Conservation (phyloP, 2,113 vertebrate species). For the Dasyornis broadbenti region DNA sequence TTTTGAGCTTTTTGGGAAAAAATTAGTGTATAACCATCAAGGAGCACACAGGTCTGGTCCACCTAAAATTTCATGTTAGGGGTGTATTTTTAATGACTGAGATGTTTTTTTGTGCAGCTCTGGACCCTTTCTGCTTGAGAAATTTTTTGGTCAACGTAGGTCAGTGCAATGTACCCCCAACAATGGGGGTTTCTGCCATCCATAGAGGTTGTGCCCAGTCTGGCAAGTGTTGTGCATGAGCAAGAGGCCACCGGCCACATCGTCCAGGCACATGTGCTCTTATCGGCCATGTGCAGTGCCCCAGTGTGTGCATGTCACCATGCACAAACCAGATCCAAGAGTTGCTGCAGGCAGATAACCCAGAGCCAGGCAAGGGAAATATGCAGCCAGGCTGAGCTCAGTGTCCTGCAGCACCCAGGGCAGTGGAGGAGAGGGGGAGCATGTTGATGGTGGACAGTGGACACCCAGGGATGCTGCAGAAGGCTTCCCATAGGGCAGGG, state of each 20-base stretch:
- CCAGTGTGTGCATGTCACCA: accelerated
- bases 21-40: background rate
- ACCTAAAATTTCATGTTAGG: background rate
- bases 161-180: accelerated
- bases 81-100: background rate
- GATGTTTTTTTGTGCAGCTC: background rate
- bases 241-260: accelerated
- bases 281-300: accelerated
- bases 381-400: background rate
- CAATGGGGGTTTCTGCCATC: background rate
- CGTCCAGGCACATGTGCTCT: background rate
- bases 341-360: background rate
- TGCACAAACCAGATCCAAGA: background rate
- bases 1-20: background rate
- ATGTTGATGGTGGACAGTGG: background rate
- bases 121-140: background rate
- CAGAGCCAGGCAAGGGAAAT: background rate
- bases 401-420: accelerated
- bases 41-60: background rate
- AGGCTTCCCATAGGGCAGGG: background rate
- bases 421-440: background rate
- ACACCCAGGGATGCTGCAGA: background rate
- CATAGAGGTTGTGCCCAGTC: accelerated
- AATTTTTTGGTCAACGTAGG: background rate
- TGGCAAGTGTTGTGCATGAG: accelerated